Base-by-base conservation (phyloP, 2,888 invertebrate species). In the Drosophila tanythrix region DNA sequence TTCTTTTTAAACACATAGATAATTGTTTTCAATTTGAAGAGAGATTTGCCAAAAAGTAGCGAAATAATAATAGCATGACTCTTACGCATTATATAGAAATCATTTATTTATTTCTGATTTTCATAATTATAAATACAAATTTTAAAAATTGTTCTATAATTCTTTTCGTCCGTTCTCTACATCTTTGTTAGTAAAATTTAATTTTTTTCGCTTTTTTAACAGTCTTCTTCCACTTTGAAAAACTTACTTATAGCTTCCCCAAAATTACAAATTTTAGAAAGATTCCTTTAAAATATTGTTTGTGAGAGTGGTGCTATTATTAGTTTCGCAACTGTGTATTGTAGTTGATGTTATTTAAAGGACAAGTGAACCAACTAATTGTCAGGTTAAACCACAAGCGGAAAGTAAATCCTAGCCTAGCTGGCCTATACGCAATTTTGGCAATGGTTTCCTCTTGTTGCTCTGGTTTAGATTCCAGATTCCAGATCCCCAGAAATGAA, bases 301-400 rank as follows among this genome's bases (percentile, higher is more conserved):
- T 46, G 21, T 13, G 2, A 0, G 8, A 46, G 8, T 46, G 46
- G 21, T 8, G 21, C 15, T 25, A 15, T 46, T 25, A 4, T 25
- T 25, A 46, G 25, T 25, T 46, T 27, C 25, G 27, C 15, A 46
- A 15, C 8, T 25, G 15, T 15, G 15, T 2, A 2, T 46, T 31
- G 29, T 38, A 46, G 31, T 57, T 52, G 36, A 11, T 51, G 59
- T 43, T 70, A 61, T 57, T 70, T 57, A 68, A 63, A 66, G 27
- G 15, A 64, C 63, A 86, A 88, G 66, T 84, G 83, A 88, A 86
- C 61, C 90, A 88, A 83, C 90, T 84, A 90, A 90, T 84, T 84
- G 84, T 76, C 84, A 69, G 82, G 73, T 73, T 77, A 56, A 67
- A 64, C 68, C 64, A 56, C 66, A 64, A 63, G 81, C 7, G 53